phyloP scores from a whole-genome alignment of 2,888 invertebrate genomes.

The Trissolcus japonicus region DNA sequence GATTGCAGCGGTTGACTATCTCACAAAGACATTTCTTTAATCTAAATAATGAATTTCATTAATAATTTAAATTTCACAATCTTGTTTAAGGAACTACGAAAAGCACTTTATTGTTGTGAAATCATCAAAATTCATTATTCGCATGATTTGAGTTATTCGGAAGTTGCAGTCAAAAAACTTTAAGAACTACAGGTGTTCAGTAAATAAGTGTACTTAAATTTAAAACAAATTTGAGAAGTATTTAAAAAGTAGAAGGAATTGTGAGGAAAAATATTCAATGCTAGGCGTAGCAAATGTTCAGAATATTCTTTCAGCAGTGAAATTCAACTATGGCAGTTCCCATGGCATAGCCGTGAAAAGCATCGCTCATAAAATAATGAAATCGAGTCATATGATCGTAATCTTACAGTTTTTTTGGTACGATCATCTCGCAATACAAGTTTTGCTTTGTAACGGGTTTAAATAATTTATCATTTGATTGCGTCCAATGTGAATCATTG shows the following conservation, averaged over 20 bases:
- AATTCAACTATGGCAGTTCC: slow-evolving; percentile 46
- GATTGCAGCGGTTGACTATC: slow-evolving; percentile 38
- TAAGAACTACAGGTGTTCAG: too few relatives aligned
- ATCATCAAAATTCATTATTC: slow-evolving; percentile 14
- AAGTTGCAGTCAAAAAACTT: too few relatives aligned
- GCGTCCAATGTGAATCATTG: not conserved
- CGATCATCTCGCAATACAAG: too few relatives aligned
- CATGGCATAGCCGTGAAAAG: slow-evolving; percentile 29
- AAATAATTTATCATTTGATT: slow-evolving; percentile 29
- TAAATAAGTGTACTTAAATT: too few relatives aligned
- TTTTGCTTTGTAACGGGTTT: not conserved
- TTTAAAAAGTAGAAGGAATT: not conserved
- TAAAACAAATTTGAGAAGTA: not conserved
- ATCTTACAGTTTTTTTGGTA: too few relatives aligned
- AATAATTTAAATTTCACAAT: slow-evolving; percentile 28
- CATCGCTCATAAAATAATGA: slow-evolving; percentile 10
- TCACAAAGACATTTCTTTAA: slow-evolving; percentile 37
- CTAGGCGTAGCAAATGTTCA: slow-evolving; percentile 5
- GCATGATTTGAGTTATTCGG: not conserved
- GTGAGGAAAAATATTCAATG: not conserved
- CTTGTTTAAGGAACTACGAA: slow-evolving; percentile 36
- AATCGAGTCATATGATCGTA: slow-evolving; percentile 13
- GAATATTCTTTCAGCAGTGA: slow-evolving; percentile 37
- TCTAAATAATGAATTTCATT: slow-evolving; percentile 26
- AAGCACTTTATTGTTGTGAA: slow-evolving; percentile 33